Evolutionary conservation across 2,888 invertebrate genomes (phyloP).

Genomic region (Arenicola marina): DNA sequence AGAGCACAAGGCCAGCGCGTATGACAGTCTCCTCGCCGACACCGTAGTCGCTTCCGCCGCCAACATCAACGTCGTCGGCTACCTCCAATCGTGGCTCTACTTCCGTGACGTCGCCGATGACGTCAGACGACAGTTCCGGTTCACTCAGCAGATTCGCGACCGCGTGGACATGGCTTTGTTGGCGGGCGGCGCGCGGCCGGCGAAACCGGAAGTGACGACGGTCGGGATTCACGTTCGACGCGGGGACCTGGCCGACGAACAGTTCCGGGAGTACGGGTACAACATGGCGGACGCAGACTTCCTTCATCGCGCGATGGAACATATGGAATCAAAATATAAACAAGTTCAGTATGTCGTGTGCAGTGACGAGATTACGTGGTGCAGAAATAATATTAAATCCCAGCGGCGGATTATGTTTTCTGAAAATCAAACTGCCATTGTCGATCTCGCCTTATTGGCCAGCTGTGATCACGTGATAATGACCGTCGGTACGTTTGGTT

Average conservation of each 20-base stretch:
- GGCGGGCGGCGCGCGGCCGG: not conserved
- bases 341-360: conserved; percentile 5
- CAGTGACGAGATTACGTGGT: conserved; percentile 14
- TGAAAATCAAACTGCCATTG: not conserved
- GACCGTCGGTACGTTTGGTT: conserved; percentile 19
- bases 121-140: conserved; percentile 16
- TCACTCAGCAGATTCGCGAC: not conserved
- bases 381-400: not conserved
- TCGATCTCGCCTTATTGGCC: conserved; percentile 13
- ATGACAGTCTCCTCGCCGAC: conserved; percentile 4
- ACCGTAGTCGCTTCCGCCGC: not conserved
- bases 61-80: conserved; percentile 15
- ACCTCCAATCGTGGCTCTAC: conserved; percentile 26
- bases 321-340: not conserved
- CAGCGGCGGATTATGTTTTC: not conserved
- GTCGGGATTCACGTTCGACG: conserved; percentile 16
- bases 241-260: conserved; percentile 6
- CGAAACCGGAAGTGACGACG: not conserved
- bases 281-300: conserved; percentile 11
- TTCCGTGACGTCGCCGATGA: conserved; percentile 14
- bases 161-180: not conserved
- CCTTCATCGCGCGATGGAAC: conserved; percentile 11
- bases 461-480: conserved; percentile 16
- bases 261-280: conserved; percentile 3
- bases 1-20: conserved; percentile 3